Conservation (phyloP, 2,888 invertebrate species). For the Drosophila parthenogenetica region DNA sequence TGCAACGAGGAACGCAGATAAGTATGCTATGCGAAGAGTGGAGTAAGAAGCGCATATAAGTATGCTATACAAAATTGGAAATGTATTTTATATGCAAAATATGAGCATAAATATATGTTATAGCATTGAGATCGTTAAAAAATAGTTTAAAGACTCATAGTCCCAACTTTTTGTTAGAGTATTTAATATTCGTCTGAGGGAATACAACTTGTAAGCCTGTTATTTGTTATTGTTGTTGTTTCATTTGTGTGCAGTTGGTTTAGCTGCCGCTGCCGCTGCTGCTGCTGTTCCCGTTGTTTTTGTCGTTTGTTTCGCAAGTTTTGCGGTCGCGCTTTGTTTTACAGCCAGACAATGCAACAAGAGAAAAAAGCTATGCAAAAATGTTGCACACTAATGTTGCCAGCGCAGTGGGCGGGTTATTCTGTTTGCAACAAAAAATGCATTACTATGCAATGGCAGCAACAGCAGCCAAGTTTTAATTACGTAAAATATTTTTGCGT, state of each 20-base stretch:
- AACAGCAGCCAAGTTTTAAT: conserved; percentile 73
- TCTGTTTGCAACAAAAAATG: conserved; percentile 40
- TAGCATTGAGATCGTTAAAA: no score
- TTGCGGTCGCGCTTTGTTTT: conserved; percentile 72
- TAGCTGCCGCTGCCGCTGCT: conserved; percentile 39
- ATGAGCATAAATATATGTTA: no score
- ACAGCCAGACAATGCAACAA: conserved; percentile 57
- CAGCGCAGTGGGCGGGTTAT: no score
- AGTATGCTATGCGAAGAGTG: no score
- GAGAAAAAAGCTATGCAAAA: conserved; percentile 42
- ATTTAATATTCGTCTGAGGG: conserved; percentile 5
- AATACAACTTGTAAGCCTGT: not conserved
- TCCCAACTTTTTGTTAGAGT: not conserved
- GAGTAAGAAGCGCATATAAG: no score
- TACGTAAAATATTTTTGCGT: conserved; percentile 79
- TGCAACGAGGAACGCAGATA: not conserved
- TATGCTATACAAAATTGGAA: no score
- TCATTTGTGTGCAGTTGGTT: conserved; percentile 37
- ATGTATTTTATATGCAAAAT: no score
- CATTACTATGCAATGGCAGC: conserved; percentile 55
- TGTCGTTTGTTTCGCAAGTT: conserved; percentile 73
- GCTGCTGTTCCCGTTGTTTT: conserved; percentile 22
- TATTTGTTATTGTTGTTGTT: conserved; percentile 48
- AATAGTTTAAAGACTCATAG: no score
- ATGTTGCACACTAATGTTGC: conserved; percentile 24